These are phyloP conservation scores for Epinephelus malabaricus DNA, from an alignment of 2,797 vertebrate genomes.

Conservation along the genomic window DNA sequence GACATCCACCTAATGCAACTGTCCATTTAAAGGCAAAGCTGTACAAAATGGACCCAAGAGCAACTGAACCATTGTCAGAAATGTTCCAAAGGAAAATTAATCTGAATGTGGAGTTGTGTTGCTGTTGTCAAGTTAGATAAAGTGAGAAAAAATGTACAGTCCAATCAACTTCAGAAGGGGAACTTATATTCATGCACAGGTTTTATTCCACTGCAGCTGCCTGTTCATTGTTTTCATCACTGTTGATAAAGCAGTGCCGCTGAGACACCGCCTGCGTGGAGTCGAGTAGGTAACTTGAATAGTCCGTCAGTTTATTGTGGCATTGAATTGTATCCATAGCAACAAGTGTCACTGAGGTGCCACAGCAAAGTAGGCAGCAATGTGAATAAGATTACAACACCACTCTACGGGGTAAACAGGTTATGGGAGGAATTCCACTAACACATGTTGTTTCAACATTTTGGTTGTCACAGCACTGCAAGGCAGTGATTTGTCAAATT, in stretches of 20 bases:
- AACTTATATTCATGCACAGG: conserved; percentile 9
- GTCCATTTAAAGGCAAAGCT: not conserved
- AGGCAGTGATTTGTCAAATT: not conserved
- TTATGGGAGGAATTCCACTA: not conserved
- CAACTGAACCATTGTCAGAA: not conserved
- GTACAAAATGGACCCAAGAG: not conserved
- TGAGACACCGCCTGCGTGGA: conserved; percentile 2
- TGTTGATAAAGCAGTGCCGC: conserved; percentile 49
- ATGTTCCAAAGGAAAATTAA: not conserved
- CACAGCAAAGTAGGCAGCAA: conserved; percentile 29
- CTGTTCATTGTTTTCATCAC: conserved; percentile 46
- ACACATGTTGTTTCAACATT: not conserved
- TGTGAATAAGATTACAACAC: conserved; percentile 20
- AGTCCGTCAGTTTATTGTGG: conserved; percentile 46
- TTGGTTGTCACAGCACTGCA: not conserved
- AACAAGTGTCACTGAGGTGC: conserved; percentile 65
- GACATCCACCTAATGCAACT: not conserved
- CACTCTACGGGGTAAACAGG: not conserved
- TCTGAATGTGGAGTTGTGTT: not conserved
- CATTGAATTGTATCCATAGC: conserved; percentile 66
- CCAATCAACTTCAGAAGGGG: no score
- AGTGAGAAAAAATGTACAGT: no score
- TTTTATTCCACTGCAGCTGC: conserved; percentile 44
- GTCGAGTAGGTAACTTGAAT: conserved; percentile 61
- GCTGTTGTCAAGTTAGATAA: not conserved